A percentile compares a stretch with the other conserved stretches of the same genome.
These are phyloP conservation scores for Pandemis corylana DNA, from an alignment of 2,888 invertebrate genomes.

Conservation along the genomic window DNA sequence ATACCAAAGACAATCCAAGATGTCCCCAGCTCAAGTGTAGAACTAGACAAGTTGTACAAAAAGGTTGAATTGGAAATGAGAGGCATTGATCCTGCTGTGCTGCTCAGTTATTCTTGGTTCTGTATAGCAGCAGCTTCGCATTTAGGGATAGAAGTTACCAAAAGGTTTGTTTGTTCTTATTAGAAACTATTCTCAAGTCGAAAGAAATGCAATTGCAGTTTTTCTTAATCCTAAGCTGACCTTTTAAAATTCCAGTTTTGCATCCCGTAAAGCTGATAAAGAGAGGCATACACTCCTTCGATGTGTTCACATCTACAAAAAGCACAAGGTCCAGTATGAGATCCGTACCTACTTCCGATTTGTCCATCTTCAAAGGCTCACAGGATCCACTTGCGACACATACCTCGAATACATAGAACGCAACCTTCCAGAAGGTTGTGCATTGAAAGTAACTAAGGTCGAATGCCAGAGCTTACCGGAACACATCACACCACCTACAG, in stretches of 20 bases:
- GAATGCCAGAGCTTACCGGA: slow-evolving; percentile 85
- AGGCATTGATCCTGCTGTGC: slow-evolving; percentile 94
- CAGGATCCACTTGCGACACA: slow-evolving; percentile 98
- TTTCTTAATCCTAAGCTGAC: too few species aligned
- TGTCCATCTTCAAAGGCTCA: slow-evolving; percentile 92
- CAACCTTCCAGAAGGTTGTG: slow-evolving; percentile 98
- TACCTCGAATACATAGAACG: slow-evolving; percentile 98
- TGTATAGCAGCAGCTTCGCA: slow-evolving; percentile 91
- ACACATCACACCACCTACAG: slow-evolving; percentile 78
- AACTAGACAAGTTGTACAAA: slow-evolving; percentile 92
- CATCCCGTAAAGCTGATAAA: slow-evolving; percentile 89
- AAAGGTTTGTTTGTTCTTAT: slow-evolving; percentile 81
- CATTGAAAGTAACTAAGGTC: slow-evolving; percentile 94
- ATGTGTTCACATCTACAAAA: slow-evolving; percentile 95
- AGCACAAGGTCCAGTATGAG: slow-evolving; percentile 98
- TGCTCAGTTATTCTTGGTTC: slow-evolving; percentile 95
- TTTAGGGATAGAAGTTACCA: slow-evolving; percentile 90
- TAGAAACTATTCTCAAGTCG: too few species aligned
- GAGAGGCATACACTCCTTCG: slow-evolving; percentile 93
- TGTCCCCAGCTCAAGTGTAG: slow-evolving; percentile 61
- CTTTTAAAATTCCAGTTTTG: slow-evolving; percentile 86
- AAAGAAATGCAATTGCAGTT: too few species aligned
- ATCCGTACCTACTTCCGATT: slow-evolving; percentile 95
- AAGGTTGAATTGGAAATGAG: slow-evolving; percentile 93
- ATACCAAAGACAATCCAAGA: slow-evolving; percentile 59